Conservation (phyloP, 2,113 vertebrate genomes). For the Tonatia bakeri region DNA sequence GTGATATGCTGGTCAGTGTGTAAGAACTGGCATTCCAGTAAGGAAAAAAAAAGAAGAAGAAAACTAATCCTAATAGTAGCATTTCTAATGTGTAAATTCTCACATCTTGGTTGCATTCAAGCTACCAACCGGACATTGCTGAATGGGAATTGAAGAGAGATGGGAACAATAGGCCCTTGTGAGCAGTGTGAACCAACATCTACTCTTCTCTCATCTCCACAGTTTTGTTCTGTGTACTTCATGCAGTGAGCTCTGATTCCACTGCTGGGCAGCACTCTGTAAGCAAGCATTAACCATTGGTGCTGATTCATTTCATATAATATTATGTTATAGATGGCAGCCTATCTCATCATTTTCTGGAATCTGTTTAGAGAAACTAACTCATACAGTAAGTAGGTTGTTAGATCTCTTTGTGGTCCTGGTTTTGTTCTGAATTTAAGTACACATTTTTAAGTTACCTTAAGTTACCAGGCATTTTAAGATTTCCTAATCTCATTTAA, state of each 20-base stretch:
- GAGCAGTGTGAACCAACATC: background rate
- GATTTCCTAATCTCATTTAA: background rate
- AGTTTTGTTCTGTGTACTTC: background rate
- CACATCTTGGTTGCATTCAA: background rate
- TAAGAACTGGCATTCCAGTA: background rate
- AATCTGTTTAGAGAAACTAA: background rate
- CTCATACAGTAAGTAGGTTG: background rate
- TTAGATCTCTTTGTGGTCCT: background rate
- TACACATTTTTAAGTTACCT: background rate
- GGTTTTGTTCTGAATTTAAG: background rate
- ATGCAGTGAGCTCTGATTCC: background rate
- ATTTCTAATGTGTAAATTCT: background rate
- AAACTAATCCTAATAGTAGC: background rate
- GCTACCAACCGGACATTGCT: too few relatives aligned
- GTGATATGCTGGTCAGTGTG: background rate
- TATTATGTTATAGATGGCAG: background rate
- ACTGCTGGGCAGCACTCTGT: background rate
- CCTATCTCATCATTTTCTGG: background rate
- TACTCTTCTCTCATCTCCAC: background rate
- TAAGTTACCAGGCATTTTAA: background rate
- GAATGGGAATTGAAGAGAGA: background rate
- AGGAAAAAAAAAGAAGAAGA: background rate
- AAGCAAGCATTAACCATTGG: background rate
- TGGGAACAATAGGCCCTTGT: background rate
- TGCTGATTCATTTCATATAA: rapidly evolving